These are phyloP conservation scores for Sinocyclocheilus rhinocerous DNA, from an alignment of 2,113 vertebrate genomes.

Conservation along the genomic window DNA sequence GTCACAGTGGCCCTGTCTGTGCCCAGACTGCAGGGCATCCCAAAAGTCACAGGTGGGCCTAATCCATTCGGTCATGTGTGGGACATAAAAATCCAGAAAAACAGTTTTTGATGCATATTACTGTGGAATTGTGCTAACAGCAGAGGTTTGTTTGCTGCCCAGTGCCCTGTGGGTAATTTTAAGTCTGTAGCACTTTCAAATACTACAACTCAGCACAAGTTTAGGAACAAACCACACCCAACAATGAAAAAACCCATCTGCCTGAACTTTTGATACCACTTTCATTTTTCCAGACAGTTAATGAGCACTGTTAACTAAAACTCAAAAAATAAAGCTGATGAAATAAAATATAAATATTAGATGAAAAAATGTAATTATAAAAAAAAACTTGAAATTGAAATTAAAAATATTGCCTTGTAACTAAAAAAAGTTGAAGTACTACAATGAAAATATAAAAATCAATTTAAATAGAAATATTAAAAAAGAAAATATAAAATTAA, in stretches of 20 bases:
- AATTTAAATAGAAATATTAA: too few species aligned
- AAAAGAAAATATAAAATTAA: too few species aligned
- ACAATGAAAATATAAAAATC: too few species aligned
- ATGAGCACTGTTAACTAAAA: not conserved
- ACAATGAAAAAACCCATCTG: not conserved
- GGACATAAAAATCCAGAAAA: too few species aligned
- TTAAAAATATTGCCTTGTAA: too few species aligned
- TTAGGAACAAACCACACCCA: conserved; percentile 23
- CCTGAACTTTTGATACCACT: not conserved
- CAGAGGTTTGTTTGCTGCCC: not conserved
- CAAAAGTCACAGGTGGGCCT: conserved; percentile 93
- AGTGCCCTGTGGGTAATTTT: not conserved
- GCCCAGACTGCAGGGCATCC: conserved; percentile 94
- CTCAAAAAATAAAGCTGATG: not conserved
- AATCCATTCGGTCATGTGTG: too few species aligned
- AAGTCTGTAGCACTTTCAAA: not conserved
- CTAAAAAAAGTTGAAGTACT: too few species aligned
- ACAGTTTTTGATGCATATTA: not conserved
- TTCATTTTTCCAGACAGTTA: not conserved
- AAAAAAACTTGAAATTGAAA: too few species aligned
- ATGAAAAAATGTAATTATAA: too few species aligned
- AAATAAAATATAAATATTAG: not conserved
- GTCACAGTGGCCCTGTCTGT: conserved; percentile 91
- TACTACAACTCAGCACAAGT: conserved; percentile 1
- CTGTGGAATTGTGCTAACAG: not conserved